A percentile compares a stretch with the other conserved stretches of the same genome.
Evolutionary conservation across 1,140 invertebrate species (phyloP).

Genomic region (Hylaeus anthracinus): DNA sequence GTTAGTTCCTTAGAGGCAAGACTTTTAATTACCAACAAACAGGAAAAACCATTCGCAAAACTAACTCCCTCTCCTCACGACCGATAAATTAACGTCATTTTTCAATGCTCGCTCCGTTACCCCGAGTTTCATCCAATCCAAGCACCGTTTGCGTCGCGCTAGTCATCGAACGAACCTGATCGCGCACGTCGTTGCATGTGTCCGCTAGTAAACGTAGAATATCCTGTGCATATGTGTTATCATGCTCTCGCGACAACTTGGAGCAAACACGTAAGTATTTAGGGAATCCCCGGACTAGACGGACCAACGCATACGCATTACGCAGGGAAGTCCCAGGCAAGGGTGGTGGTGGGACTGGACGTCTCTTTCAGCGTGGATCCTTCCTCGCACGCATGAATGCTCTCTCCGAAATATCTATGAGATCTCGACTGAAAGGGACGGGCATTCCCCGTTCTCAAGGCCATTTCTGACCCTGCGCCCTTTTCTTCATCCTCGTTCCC

Average conservation of each 20-base stretch:
- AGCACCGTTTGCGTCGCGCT: no score
- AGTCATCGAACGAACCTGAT: no score
- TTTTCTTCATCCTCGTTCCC: neutral
- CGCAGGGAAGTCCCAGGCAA: constrained; percentile 13
- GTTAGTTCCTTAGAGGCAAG: no score
- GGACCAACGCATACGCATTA: constrained; percentile 10
- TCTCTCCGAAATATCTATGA: neutral
- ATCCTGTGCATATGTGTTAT: neutral
- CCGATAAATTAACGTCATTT: no score
- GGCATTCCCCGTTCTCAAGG: constrained; percentile 30
- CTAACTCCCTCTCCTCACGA: no score
- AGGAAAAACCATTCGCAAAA: no score
- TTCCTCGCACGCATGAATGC: no score
- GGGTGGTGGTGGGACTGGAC: neutral
- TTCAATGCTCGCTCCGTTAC: no score
- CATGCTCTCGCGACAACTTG: neutral
- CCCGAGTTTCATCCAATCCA: no score
- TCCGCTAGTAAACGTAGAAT: neutral
- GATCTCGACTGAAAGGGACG: neutral
- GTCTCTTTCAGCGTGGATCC: neutral
- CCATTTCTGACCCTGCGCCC: constrained; percentile 38
- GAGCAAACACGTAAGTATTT: constrained; percentile 22
- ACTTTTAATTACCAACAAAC: no score
- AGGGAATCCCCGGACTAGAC: no score
- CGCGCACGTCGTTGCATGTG: neutral